These are phyloP conservation scores for Strix uralensis DNA, from an alignment of 2,113 vertebrate genomes.

Conservation along the genomic window DNA sequence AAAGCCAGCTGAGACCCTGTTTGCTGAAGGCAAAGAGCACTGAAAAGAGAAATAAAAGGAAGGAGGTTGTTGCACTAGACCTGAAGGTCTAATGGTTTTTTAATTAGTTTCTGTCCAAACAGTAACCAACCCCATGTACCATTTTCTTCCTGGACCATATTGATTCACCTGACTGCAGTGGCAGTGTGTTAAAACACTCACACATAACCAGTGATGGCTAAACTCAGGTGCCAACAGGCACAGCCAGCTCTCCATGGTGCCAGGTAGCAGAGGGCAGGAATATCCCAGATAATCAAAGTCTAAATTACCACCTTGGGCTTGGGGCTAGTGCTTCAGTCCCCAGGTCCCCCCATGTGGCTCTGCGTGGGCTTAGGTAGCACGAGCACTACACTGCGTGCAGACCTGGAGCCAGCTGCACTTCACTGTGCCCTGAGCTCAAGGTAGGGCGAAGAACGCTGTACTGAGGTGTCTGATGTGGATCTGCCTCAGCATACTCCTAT, in stretches of 20 bases:
- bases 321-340: background rate
- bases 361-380: background rate
- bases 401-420: background rate
- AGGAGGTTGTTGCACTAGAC: background rate
- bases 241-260: background rate
- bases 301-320: background rate
- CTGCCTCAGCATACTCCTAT: rapidly evolving
- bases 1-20: background rate
- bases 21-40: background rate
- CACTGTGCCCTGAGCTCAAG: background rate
- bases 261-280: background rate
- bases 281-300: background rate
- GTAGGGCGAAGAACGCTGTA: background rate
- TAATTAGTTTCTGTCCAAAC: background rate
- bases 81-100: background rate
- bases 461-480: background rate
- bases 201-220: background rate
- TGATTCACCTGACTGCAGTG: background rate
- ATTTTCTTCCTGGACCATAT: background rate
- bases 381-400: background rate
- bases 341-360: background rate
- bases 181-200: background rate
- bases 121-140: background rate
- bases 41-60: background rate
- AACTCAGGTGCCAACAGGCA: background rate